Evolutionary conservation across 2,888 invertebrate species (phyloP).

Genomic region (Coleophora flavipennella): DNA sequence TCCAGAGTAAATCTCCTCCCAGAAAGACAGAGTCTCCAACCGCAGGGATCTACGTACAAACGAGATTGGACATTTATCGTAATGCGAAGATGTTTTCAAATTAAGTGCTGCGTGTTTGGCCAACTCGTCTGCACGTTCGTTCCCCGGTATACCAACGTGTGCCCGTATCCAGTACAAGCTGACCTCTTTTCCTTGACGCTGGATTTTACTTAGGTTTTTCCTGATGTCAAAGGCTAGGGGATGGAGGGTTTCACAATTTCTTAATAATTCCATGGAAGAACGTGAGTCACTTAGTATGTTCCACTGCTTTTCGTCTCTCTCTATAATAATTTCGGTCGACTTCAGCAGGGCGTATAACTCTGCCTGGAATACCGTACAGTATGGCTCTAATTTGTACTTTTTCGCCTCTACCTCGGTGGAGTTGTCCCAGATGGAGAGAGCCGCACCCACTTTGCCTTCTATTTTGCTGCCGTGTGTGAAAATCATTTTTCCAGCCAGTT

Average conservation of each 20-base stretch:
- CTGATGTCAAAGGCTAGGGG: conserved; percentile 6
- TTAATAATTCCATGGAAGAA: too few species aligned
- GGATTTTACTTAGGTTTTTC: conserved; percentile 1
- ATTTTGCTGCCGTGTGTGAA: background rate
- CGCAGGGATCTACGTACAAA: too few species aligned
- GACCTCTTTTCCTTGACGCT: too few species aligned
- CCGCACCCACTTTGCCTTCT: conserved; percentile 1
- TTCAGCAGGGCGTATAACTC: too few species aligned
- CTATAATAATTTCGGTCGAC: too few species aligned
- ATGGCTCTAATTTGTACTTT: conserved; percentile 5
- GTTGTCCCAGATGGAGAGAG: conserved; percentile 4
- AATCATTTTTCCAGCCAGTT: background rate
- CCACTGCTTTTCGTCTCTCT: too few species aligned
- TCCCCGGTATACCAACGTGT: background rate
- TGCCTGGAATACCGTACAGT: conserved; percentile 6
- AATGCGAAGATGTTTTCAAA: background rate
- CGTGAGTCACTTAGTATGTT: too few species aligned
- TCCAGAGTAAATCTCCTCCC: too few species aligned
- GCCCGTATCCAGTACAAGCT: background rate
- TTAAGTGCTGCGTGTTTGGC: background rate
- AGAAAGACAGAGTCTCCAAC: too few species aligned
- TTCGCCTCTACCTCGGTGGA: conserved; percentile 4
- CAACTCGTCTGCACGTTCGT: background rate
- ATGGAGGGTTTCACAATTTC: conserved; percentile 5
- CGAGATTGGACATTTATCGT: background rate